phyloP scores from a whole-genome alignment of 2,113 vertebrate genomes.

The Erythrocercus mccallii region DNA sequence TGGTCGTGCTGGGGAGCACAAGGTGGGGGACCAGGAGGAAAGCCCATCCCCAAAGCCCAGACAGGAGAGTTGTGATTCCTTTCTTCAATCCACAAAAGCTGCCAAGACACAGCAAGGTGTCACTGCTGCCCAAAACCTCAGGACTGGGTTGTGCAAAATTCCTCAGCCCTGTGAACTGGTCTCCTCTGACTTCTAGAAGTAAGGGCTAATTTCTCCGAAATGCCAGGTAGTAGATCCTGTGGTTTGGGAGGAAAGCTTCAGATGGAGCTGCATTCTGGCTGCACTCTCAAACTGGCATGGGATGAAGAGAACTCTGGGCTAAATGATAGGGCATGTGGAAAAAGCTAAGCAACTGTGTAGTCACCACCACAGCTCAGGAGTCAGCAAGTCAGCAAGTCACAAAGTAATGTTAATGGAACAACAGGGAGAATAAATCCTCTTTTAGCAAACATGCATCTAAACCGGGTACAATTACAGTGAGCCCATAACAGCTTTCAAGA shows the following conservation, averaged over 20 bases:
- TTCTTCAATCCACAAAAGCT: not conserved
- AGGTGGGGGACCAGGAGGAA: not conserved
- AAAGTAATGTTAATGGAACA: not conserved
- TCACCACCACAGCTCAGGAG: not conserved
- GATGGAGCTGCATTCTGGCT: not conserved
- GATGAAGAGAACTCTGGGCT: not conserved
- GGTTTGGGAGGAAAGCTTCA: not conserved
- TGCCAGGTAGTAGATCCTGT: not conserved
- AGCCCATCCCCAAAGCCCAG: not conserved
- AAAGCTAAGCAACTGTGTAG: not conserved
- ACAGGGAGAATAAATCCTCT: constrained; percentile 12
- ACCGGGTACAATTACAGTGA: not conserved
- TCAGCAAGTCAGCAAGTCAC: constrained; percentile 12
- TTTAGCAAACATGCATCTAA: not conserved
- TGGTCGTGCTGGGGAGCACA: not conserved
- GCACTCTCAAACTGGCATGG: not conserved
- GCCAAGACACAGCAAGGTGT: not conserved
- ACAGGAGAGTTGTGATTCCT: rapidly evolving
- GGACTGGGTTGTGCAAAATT: not conserved
- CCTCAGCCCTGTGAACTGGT: not conserved
- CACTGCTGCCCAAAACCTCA: not conserved
- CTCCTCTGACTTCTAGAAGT: not conserved
- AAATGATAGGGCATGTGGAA: not conserved
- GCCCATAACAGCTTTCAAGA: not conserved
- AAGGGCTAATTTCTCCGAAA: not conserved